Conservation (phyloP, 2,797 vertebrate species). For the Garrulus glandarius region DNA sequence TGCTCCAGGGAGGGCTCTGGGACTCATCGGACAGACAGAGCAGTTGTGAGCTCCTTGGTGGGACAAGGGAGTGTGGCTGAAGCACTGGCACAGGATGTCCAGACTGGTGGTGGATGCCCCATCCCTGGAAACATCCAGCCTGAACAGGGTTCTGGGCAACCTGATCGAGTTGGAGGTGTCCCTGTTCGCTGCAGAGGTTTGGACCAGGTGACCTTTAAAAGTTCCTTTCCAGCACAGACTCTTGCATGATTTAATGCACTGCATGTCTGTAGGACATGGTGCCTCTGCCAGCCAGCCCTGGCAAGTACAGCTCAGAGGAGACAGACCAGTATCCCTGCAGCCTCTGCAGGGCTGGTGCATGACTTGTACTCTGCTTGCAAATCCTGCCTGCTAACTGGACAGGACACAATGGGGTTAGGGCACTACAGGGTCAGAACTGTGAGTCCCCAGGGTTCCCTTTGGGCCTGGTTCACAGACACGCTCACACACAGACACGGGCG, state of each 20-base stretch:
- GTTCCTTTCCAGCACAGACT: background rate
- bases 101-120: background rate
- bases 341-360: accelerated
- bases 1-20: background rate
- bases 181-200: accelerated
- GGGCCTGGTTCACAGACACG: background rate
- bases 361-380: background rate
- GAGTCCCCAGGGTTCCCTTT: accelerated
- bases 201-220: background rate
- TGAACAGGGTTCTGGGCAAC: background rate
- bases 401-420: background rate
- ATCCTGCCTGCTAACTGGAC: background rate
- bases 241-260: background rate
- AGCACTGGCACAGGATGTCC: background rate
- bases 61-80: background rate
- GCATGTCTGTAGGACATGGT: background rate
- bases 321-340: background rate
- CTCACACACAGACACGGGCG: accelerated
- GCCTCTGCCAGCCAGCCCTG: background rate
- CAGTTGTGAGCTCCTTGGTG: background rate
- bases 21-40: background rate
- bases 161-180: no score
- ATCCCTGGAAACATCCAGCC: background rate
- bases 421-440: accelerated
- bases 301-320: background rate